phyloP scores from a whole-genome alignment of 2,797 vertebrate species.

The Sphenodon punctatus region DNA sequence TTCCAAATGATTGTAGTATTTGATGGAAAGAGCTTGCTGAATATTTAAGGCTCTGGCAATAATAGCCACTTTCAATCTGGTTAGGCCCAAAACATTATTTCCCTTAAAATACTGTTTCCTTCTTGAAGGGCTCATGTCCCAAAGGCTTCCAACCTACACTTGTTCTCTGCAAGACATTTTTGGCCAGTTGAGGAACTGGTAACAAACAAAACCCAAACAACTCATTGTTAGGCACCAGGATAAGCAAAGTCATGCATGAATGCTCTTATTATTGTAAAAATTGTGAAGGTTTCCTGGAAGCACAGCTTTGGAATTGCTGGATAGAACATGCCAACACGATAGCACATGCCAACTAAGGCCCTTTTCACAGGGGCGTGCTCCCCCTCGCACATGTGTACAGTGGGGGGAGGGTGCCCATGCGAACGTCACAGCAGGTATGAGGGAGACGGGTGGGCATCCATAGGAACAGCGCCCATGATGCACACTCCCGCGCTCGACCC shows the following conservation, averaged over 20 bases:
- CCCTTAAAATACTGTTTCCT: constrained; percentile 46
- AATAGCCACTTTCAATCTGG: constrained; percentile 17
- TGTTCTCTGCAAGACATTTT: constrained; percentile 26
- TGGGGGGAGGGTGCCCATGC: too few relatives aligned
- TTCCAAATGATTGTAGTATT: constrained; percentile 58
- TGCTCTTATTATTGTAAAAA: constrained; percentile 55
- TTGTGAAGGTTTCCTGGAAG: constrained; percentile 60
- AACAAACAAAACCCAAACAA: constrained; percentile 30
- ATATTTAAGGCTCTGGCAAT: constrained; percentile 50
- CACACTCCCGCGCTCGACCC: too few relatives aligned
- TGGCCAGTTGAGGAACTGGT: constrained; percentile 5
- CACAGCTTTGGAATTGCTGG: constrained; percentile 40
- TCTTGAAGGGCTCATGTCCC: background rate
- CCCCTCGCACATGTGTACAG: too few relatives aligned
- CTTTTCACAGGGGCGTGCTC: too few relatives aligned
- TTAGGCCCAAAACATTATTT: constrained; percentile 42
- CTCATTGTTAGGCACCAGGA: constrained; percentile 15
- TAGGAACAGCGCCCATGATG: too few relatives aligned
- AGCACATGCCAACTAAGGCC: too few relatives aligned
- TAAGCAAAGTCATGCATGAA: constrained; percentile 51
- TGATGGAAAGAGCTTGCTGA: constrained; percentile 52
- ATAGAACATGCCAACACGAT: constrained; percentile 31
- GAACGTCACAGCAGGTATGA: too few relatives aligned
- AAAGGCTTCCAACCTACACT: constrained; percentile 16
- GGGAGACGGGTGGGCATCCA: too few relatives aligned